Evolutionary conservation across 2,113 vertebrate species (phyloP).

Genomic region (Thermophis baileyi): DNA sequence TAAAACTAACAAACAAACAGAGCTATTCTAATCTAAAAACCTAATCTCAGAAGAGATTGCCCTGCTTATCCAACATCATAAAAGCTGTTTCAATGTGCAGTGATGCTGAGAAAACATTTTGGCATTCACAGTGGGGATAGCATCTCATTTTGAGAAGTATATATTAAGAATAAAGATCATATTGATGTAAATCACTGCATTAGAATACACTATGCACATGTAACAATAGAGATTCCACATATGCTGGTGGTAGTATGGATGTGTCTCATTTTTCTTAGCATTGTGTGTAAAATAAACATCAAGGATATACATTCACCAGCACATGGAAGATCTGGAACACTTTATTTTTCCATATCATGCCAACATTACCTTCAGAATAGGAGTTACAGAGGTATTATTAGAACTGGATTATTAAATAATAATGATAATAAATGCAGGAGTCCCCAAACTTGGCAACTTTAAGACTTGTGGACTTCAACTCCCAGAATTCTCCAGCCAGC

Average conservation of each 20-base stretch:
- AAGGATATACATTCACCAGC: not conserved
- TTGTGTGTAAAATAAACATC: not conserved
- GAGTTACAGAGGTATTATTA: not conserved
- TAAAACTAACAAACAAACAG: slow-evolving; percentile 1
- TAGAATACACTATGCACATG: not conserved
- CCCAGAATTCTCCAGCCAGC: too few species aligned
- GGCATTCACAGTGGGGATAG: slow-evolving; percentile 5
- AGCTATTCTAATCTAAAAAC: slow-evolving; percentile 47
- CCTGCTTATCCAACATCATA: slow-evolving; percentile 46
- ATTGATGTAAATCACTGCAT: slow-evolving; percentile 5
- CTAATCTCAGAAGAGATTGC: slow-evolving; percentile 53
- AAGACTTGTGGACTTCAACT: too few species aligned
- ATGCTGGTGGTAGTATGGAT: not conserved
- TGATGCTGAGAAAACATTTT: slow-evolving; percentile 50
- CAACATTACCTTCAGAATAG: not conserved
- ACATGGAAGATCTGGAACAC: not conserved
- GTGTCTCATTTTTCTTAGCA: not conserved
- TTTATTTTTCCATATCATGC: not conserved
- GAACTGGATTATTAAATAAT: not conserved
- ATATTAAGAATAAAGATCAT: slow-evolving; percentile 12
- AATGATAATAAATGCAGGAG: not conserved
- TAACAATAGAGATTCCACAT: not conserved
- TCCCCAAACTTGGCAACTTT: too few species aligned
- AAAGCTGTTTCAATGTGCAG: slow-evolving; percentile 40
- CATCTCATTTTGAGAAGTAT: slow-evolving; percentile 25